A percentile compares a stretch with the other conserved stretches of the same genome.
phyloP scores from a whole-genome alignment of 1,140 invertebrate species.

The Drosophila parabipectinata region DNA sequence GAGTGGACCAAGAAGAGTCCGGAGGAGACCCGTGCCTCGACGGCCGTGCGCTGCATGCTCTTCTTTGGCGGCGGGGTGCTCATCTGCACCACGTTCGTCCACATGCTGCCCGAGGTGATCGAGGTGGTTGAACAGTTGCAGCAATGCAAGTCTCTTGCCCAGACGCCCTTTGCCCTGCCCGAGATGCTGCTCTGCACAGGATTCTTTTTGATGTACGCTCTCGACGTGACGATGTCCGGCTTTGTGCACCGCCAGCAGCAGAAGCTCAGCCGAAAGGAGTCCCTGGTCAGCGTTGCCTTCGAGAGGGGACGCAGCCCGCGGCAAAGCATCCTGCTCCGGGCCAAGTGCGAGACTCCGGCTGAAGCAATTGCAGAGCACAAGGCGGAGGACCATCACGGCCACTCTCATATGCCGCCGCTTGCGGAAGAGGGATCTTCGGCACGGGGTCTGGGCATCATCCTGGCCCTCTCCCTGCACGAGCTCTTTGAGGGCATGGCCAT shows the following conservation, averaged over 20 bases:
- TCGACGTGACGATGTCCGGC: constrained; percentile 91
- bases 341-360: neutral
- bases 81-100: constrained; percentile 94
- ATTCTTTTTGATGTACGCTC: constrained; percentile 93
- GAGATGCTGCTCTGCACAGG: constrained; percentile 90
- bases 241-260: constrained; percentile 86
- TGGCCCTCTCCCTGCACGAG: constrained; percentile 95
- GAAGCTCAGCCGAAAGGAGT: constrained; percentile 52
- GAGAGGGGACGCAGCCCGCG: constrained; percentile 62
- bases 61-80: constrained; percentile 96
- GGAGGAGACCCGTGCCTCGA: constrained; percentile 84
- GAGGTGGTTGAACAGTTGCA: constrained; percentile 87
- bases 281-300: constrained; percentile 63
- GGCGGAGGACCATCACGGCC: constrained; percentile 82
- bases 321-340: constrained; percentile 58
- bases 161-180: constrained; percentile 88
- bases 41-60: constrained; percentile 86
- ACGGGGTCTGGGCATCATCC: constrained; percentile 90
- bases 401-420: constrained; percentile 84
- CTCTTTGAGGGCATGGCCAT: constrained; percentile 96
- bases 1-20: constrained; percentile 85
- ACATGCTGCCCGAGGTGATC: constrained; percentile 94
- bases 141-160: constrained; percentile 83
- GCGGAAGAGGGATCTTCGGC: constrained; percentile 85
- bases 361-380: neutral